phyloP scores from a whole-genome alignment of 2,888 invertebrate species.

The Zhengitettix transpicula region DNA sequence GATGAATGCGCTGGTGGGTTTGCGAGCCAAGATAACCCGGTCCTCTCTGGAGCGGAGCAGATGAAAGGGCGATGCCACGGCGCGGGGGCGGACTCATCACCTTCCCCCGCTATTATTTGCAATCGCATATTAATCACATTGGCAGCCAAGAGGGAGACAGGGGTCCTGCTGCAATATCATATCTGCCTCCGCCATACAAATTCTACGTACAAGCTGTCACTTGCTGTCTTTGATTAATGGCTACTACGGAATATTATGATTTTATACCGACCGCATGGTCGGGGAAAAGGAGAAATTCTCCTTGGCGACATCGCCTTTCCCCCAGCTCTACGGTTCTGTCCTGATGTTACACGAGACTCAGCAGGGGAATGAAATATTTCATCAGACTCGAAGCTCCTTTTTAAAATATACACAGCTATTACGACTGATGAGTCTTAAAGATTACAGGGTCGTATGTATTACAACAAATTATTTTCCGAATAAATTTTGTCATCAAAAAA shows the following conservation, averaged over 20 bases:
- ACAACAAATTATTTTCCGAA: no score
- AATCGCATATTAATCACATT: slow-evolving; percentile 8
- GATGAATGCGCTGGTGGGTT: no score
- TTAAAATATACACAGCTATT: no score
- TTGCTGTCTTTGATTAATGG: slow-evolving; percentile 8
- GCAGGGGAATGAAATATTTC: no score
- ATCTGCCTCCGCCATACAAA: slow-evolving; percentile 6
- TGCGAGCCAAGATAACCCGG: no score
- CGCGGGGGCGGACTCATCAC: not conserved
- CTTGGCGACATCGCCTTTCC: not conserved
- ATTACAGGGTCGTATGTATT: no score
- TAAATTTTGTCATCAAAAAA: no score
- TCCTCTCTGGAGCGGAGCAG: no score
- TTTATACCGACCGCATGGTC: slow-evolving; percentile 1
- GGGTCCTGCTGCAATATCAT: slow-evolving; percentile 3
- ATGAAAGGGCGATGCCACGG: no score
- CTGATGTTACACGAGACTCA: no score
- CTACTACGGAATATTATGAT: slow-evolving; percentile 9
- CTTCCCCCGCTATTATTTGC: slow-evolving; percentile 1
- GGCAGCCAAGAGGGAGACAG: slow-evolving; percentile 2
- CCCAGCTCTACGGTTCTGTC: not conserved
- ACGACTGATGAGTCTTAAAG: no score
- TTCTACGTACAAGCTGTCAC: slow-evolving; percentile 7
- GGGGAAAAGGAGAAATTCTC: slow-evolving; percentile 4
- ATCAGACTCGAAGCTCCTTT: no score